Base-by-base conservation (phyloP, 2,797 vertebrate genomes). In the Sebastes diaconus region DNA sequence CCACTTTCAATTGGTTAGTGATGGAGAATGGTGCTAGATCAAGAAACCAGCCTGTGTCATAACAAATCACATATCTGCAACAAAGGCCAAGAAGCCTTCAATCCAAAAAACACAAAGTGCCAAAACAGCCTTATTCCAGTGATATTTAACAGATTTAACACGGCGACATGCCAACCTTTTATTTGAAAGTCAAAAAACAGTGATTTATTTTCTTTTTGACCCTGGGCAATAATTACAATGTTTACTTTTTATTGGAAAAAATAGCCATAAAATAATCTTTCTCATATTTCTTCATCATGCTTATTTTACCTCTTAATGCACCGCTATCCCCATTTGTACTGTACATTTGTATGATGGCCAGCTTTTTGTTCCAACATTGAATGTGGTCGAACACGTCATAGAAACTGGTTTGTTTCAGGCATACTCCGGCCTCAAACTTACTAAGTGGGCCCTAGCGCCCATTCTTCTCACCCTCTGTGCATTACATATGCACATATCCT, bases 1-100 rank as follows among this genome's bases (percentile, higher is more conserved):
- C 50, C 25, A 73, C 75, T 86, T 74, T 64, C 18, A 63, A 55
- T 42, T 64, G 27, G 65, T 80, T 81, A 79, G 65, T 83, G 75
- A 69, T 73, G 50, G 75, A 66, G 50, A 63, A 63, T 54, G 39
- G 66, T 42, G 39, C 32, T n/a, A 42, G 55, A 78, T 10, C 60
- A 32, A 69, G 58, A 5, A 64, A 58, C 30, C 67, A 59, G 68
- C 36, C n/a, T 0, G 72, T 52, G 72, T 52, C 65, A 68, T 27
- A 64, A 59, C 29, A 52, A 52, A n/a, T 52, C 50, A 25, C 20
- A 57, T 55, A 8, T n/a, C 34, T 60, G 46, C 46, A 55, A n/a
- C 22, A 58, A n/a, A 25, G 4, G 60, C 27, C 64, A 61, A 25
- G 34, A 55, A 27, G 9, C 13, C 5, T 20, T 32, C 6, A 32